Evolutionary conservation across 2,113 vertebrate genomes (phyloP).

Genomic region (Paratilapia polleni): DNA sequence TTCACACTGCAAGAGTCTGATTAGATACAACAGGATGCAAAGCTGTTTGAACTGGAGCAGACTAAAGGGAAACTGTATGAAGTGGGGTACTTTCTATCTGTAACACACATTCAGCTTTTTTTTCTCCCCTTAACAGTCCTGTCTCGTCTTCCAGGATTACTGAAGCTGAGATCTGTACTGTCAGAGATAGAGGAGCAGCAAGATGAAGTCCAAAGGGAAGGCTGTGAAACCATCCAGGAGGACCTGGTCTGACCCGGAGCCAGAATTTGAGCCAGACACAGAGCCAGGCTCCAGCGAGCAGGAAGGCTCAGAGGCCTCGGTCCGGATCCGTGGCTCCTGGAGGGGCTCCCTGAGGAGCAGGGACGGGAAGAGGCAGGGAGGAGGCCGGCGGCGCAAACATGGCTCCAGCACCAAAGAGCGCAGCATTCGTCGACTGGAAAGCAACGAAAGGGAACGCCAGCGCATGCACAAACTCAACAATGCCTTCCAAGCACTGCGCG

Average conservation of each 20-base stretch:
- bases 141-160: slow-evolving; percentile 26
- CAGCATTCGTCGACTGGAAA: slow-evolving; percentile 90
- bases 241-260: slow-evolving; percentile 71
- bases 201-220: slow-evolving; percentile 94
- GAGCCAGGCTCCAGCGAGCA: slow-evolving; percentile 77
- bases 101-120: background rate
- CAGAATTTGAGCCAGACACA: slow-evolving; percentile 75
- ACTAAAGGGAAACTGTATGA: background rate
- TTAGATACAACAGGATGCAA: slow-evolving; percentile 67
- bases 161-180: slow-evolving; percentile 6
- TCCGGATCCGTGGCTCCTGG: slow-evolving; percentile 74
- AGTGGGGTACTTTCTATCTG: background rate
- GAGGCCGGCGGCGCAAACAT: slow-evolving; percentile 64
- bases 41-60: slow-evolving; percentile 37
- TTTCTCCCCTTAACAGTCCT: background rate
- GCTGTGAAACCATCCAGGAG: slow-evolving; percentile 79
- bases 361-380: slow-evolving; percentile 42
- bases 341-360: slow-evolving; percentile 67
- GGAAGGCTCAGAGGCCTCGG: slow-evolving; percentile 82
- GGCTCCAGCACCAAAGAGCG: slow-evolving; percentile 82
- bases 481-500: slow-evolving; percentile 93
- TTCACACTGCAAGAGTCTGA: slow-evolving; percentile 70
- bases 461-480: slow-evolving; percentile 99
- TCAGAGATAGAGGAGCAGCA: slow-evolving; percentile 26
- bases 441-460: slow-evolving; percentile 95